Percentiles rank a stretch among this genome's conserved stretches.
phyloP scores from a whole-genome alignment of 2,113 vertebrate genomes.

The Elgaria multicarinata region DNA sequence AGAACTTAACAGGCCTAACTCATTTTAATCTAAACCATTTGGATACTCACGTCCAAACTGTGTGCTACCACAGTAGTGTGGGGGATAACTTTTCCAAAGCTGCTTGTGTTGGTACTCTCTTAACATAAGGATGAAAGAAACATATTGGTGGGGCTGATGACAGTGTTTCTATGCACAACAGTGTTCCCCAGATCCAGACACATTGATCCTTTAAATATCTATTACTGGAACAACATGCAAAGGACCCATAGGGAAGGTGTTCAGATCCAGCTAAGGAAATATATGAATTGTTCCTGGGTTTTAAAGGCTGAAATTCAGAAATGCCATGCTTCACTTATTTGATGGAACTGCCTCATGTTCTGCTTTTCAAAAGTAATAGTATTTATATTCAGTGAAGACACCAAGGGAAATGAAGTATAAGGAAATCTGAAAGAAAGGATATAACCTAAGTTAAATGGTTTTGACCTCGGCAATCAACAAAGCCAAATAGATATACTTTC shows the following conservation, averaged over 20 bases:
- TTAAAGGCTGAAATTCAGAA: neutral
- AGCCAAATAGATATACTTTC: slow-evolving; percentile 28
- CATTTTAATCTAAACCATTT: neutral
- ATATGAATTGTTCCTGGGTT: neutral
- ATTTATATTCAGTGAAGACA: neutral
- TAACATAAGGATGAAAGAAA: neutral
- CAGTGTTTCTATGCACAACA: neutral
- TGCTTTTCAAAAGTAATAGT: neutral
- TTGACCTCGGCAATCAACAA: slow-evolving; percentile 38
- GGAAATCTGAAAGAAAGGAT: neutral
- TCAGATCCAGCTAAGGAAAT: neutral
- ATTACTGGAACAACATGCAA: neutral
- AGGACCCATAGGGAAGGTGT: neutral
- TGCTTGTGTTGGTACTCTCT: neutral
- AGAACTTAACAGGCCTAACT: neutral
- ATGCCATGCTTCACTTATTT: neutral
- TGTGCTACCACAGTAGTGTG: neutral
- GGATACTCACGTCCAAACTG: neutral
- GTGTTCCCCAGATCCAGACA: neutral
- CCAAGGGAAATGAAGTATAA: neutral
- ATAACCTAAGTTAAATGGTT: slow-evolving; percentile 1
- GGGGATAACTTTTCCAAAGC: neutral
- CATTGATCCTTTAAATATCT: neutral
- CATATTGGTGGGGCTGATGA: neutral
- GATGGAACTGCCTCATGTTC: neutral